phyloP scores from a whole-genome alignment of 2,888 invertebrate species.

The Megastigmus dorsalis region DNA sequence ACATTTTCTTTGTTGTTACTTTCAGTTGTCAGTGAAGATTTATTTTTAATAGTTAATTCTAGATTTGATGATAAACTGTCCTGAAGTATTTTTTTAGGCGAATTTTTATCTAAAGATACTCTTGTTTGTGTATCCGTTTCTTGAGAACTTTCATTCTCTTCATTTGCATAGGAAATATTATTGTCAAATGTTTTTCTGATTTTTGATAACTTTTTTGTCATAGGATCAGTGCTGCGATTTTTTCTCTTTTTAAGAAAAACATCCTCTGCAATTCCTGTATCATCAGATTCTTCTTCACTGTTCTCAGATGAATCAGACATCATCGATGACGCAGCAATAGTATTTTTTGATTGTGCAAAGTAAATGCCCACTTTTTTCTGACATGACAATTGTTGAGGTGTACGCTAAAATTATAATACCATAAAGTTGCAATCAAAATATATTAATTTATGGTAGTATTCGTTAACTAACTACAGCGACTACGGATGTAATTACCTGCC shows the following conservation, averaged over 20 bases:
- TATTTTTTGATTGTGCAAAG: slow-evolving; percentile 34
- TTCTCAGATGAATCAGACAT: slow-evolving; percentile 17
- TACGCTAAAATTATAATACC: slow-evolving; percentile 31
- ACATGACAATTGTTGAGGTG: slow-evolving; percentile 33
- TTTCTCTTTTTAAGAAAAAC: slow-evolving; percentile 42
- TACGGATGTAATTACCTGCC: slow-evolving; percentile 17
- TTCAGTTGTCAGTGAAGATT: background rate
- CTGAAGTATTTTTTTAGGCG: slow-evolving; percentile 1
- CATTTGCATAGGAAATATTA: slow-evolving; percentile 29
- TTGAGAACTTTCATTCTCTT: slow-evolving; percentile 11
- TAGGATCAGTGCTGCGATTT: slow-evolving; percentile 8
- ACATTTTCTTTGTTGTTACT: slow-evolving; percentile 29
- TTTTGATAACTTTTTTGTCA: slow-evolving; percentile 27
- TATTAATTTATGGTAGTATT: background rate
- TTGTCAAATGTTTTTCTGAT: slow-evolving; percentile 45
- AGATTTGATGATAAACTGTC: slow-evolving; percentile 40
- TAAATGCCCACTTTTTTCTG: slow-evolving; percentile 43
- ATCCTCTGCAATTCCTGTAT: background rate
- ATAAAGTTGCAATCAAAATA: background rate
- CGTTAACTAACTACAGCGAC: background rate
- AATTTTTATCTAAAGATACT: slow-evolving; percentile 13
- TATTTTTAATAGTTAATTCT: slow-evolving; percentile 30
- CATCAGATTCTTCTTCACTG: slow-evolving; percentile 25
- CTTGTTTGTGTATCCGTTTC: background rate
- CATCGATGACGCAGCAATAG: slow-evolving; percentile 5